These are phyloP conservation scores for Hemibagrus guttatus DNA, from an alignment of 2,797 vertebrate species.

Conservation along the genomic window DNA sequence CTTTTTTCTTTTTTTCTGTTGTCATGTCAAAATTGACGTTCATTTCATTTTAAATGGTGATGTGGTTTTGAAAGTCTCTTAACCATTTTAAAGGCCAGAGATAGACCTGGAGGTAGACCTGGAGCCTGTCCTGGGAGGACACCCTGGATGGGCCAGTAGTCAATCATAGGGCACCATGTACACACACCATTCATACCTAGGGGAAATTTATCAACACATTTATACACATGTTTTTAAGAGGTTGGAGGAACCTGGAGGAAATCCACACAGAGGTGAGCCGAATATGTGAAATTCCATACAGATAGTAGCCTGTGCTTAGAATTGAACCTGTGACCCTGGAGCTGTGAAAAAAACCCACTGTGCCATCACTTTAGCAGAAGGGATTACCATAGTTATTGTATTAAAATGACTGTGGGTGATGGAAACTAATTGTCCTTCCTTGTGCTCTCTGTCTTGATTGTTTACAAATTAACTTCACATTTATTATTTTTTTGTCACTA, in stretches of 20 bases:
- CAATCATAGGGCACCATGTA: not conserved
- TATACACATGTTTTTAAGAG: not conserved
- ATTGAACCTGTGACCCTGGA: not conserved
- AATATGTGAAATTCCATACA: not conserved
- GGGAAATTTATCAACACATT: not conserved
- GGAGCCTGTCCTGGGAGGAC: not conserved
- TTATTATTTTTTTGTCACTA: not conserved
- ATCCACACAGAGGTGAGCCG: not conserved
- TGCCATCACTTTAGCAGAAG: not conserved
- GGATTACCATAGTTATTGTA: not conserved
- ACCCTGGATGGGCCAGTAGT: not conserved
- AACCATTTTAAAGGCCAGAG: not conserved
- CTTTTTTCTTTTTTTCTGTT: not conserved
- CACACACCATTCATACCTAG: not conserved
- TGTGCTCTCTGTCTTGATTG: too few species aligned
- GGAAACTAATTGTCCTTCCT: not conserved
- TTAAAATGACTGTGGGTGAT: not conserved
- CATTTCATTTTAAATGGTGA: not conserved
- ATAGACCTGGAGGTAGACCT: too few species aligned
- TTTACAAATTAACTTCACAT: not conserved
- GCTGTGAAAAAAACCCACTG: not conserved
- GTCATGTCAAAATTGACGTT: not conserved
- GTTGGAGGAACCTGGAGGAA: not conserved
- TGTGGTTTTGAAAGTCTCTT: not conserved
- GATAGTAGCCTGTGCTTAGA: not conserved